A percentile compares a stretch with the other conserved stretches of the same genome.
Conservation (phyloP, 1,140 invertebrate species). For the Leptinotarsa lineolata region DNA sequence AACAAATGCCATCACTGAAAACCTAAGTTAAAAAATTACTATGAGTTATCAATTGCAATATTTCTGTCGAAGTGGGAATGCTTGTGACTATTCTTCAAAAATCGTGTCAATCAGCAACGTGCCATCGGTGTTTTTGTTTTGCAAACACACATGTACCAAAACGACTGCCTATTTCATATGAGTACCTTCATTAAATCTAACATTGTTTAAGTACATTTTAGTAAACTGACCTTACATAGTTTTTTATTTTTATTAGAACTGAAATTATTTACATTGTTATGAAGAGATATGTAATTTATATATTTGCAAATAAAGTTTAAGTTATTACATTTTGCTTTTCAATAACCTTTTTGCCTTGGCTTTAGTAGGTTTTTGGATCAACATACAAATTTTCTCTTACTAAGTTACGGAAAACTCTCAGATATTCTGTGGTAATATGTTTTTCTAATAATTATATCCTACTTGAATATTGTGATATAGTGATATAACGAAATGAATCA, state of each 20-base stretch:
- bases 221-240: conserved; percentile 30
- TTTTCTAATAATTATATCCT: too few species aligned
- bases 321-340: conserved; percentile 53
- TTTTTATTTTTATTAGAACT: conserved; percentile 30
- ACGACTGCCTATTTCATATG: conserved; percentile 43
- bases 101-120: conserved; percentile 16
- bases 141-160: conserved; percentile 45
- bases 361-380: conserved; percentile 15
- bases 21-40: too few species aligned
- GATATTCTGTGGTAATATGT: too few species aligned
- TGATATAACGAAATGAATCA: too few species aligned
- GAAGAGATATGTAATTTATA: conserved; percentile 47
- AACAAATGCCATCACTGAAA: too few species aligned
- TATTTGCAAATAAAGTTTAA: conserved; percentile 53
- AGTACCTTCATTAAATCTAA: conserved; percentile 36
- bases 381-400: conserved; percentile 6
- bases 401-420: too few species aligned
- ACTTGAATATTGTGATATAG: too few species aligned
- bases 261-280: conserved; percentile 49
- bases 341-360: conserved; percentile 39
- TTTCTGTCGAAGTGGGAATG: too few species aligned
- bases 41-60: too few species aligned
- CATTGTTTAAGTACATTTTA: neutral
- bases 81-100: too few species aligned
- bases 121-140: conserved; percentile 41